Base-by-base conservation (phyloP, 2,888 invertebrate genomes). In the Drosophila aldrichi region DNA sequence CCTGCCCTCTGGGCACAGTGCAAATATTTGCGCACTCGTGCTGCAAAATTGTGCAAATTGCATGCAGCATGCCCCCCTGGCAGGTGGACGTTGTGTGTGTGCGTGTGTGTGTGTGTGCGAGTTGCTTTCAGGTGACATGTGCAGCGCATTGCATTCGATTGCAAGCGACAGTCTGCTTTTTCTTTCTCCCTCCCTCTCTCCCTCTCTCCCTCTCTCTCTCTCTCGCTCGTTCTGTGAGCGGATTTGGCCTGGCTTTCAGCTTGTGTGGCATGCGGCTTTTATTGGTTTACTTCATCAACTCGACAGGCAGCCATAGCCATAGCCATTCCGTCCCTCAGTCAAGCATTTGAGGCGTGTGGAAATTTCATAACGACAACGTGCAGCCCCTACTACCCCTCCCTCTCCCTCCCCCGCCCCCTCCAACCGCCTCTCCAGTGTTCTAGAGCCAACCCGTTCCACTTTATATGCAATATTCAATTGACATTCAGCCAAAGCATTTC, bases 221-320 rank as follows among this genome's bases (percentile, higher is more conserved):
- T 40, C 38, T 22, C 22, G 9, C 18, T 51, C n/a, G 36, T 20
- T 44, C 20, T 77, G 38, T 44, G 62, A 58, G 74, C 32, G 84
- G 88, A 85, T 85, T 84, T 88, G 80, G 77, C 77, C 65, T 58
- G 88, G 86, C 82, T 89, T 84, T 89, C 85, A 77, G 83, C 66
- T 75, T 67, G 82, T 79, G 75, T 70, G 82, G 86, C 86, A 82
- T 81, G 82, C 84, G 69, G 84, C 85, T 82, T 82, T 88, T 88
- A 88, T 88, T 88, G 90, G 90, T 90, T 88, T 88, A 90, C 87
- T 89, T 88, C 90, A 88, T 87, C 90, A 90, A 87, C 74, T 87
- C 77, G 90, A 87, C 81, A 79, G 68, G 69, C 81, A 74, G 82
- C 60, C 62, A 70, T 8, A 29, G 29, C 29, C 29, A 29, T 29